Evolutionary conservation across 2,113 vertebrate genomes (phyloP).

Genomic region (Falcunculus frontatus): DNA sequence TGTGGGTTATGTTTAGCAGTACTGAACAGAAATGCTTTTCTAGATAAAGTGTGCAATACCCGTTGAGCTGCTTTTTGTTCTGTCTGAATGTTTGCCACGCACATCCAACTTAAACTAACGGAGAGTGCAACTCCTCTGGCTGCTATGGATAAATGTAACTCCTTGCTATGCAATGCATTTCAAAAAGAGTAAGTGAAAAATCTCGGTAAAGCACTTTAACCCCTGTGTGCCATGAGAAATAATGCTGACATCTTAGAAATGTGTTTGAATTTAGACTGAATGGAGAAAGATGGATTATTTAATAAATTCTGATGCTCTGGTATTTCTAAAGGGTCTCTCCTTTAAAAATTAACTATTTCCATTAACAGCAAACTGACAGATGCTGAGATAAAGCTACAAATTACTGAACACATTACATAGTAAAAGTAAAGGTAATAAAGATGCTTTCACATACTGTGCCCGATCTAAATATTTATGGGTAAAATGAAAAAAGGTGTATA

Average conservation of each 20-base stretch:
- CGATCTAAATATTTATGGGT: neutral
- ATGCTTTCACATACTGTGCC: neutral
- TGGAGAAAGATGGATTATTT: neutral
- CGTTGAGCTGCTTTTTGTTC: conserved; percentile 25
- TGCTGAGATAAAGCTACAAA: neutral
- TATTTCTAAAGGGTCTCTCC: neutral
- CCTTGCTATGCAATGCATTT: neutral
- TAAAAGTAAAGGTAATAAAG: neutral
- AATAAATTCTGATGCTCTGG: neutral
- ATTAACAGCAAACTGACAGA: neutral
- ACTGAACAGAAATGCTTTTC: conserved; percentile 40
- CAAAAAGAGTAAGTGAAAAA: neutral
- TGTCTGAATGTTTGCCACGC: conserved; percentile 28
- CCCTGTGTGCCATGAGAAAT: neutral
- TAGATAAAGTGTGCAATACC: conserved; percentile 36
- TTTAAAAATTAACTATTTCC: conserved; percentile 13
- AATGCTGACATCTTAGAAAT: neutral
- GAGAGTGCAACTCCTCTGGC: conserved; percentile 24
- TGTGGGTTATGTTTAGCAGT: neutral
- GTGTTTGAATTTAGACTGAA: neutral
- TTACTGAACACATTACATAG: neutral
- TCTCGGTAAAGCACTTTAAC: conserved; percentile 20
- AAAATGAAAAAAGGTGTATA: neutral
- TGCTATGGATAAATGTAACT: conserved; percentile 15
- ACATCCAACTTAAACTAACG: conserved; percentile 14